phyloP scores from a whole-genome alignment of 2,797 vertebrate genomes.

The Typhlichthys eigenmanni region DNA sequence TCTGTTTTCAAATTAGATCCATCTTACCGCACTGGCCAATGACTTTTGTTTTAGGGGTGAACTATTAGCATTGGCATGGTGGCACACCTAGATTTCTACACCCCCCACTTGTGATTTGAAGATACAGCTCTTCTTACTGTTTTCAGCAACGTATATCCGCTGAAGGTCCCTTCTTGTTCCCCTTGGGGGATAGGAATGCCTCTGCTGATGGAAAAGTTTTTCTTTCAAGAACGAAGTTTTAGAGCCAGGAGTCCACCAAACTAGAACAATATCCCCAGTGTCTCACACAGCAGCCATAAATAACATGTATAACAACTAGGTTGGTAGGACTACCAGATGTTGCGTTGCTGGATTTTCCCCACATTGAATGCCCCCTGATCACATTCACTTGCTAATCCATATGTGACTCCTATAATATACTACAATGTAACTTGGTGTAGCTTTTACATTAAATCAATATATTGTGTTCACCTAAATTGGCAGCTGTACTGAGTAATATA shows the following conservation, averaged over 20 bases:
- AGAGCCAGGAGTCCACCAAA: conserved; percentile 53
- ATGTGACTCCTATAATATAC: too few species aligned
- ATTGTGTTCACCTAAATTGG: too few species aligned
- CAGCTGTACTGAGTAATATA: too few species aligned
- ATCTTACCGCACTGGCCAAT: conserved; percentile 37
- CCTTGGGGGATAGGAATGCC: conserved; percentile 52
- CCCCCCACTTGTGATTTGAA: conserved; percentile 37
- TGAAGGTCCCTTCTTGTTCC: conserved; percentile 38
- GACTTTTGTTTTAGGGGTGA: conserved; percentile 42
- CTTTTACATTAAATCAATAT: too few species aligned
- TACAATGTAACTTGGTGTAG: too few species aligned
- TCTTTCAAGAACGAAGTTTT: conserved; percentile 49
- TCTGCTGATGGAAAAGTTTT: conserved; percentile 59
- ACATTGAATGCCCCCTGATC: conserved; percentile 5
- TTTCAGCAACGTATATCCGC: conserved; percentile 57
- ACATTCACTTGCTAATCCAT: too few species aligned
- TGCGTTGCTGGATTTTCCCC: conserved; percentile 8
- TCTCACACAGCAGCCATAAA: conserved; percentile 15
- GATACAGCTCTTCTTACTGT: conserved; percentile 33
- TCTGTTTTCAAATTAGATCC: conserved; percentile 47
- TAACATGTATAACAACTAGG: conserved; percentile 18
- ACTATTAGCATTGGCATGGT: conserved; percentile 32
- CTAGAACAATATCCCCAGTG: conserved; percentile 45
- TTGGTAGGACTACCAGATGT: conserved; percentile 18
- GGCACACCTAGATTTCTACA: conserved; percentile 32